A percentile compares a stretch with the other conserved stretches of the same genome.
phyloP scores from a whole-genome alignment of 1,140 invertebrate species.

The Halesus radiatus region DNA sequence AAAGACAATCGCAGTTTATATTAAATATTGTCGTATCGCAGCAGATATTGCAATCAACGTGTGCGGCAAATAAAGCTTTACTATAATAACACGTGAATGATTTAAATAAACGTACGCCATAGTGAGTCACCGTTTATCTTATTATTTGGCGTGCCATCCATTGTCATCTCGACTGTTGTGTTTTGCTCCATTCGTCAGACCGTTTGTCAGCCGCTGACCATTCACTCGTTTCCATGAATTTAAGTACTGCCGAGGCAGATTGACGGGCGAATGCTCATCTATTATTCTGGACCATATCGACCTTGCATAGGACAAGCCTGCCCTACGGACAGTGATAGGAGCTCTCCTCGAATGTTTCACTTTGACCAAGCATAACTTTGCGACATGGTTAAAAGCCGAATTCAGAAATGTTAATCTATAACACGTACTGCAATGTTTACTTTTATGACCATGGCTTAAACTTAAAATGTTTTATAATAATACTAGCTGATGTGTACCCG shows the following conservation, averaged over 20 bases:
- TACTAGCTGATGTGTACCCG: too few relatives aligned
- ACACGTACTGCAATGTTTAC: too few relatives aligned
- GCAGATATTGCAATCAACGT: too few relatives aligned
- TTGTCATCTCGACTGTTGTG: not conserved
- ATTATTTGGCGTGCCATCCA: conserved; percentile 13
- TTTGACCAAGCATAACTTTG: too few relatives aligned
- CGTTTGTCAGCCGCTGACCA: conserved; percentile 17
- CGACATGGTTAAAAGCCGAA: too few relatives aligned
- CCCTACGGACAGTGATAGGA: not conserved
- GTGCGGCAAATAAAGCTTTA: not conserved
- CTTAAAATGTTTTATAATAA: too few relatives aligned
- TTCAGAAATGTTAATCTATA: too few relatives aligned
- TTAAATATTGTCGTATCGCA: too few relatives aligned
- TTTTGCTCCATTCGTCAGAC: conserved; percentile 16
- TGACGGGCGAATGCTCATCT: not conserved
- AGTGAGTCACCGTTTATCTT: conserved; percentile 28
- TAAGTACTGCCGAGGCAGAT: not conserved
- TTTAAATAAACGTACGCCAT: conserved; percentile 1
- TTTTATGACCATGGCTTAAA: too few relatives aligned
- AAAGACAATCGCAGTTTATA: too few relatives aligned
- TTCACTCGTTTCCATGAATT: not conserved
- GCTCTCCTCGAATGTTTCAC: not conserved
- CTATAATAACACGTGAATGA: conserved; percentile 16
- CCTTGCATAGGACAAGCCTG: not conserved
- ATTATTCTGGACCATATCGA: conserved; percentile 1